These are phyloP conservation scores for Cavia porcellus DNA, from an alignment of 2,113 vertebrate species.

Conservation along the genomic window DNA sequence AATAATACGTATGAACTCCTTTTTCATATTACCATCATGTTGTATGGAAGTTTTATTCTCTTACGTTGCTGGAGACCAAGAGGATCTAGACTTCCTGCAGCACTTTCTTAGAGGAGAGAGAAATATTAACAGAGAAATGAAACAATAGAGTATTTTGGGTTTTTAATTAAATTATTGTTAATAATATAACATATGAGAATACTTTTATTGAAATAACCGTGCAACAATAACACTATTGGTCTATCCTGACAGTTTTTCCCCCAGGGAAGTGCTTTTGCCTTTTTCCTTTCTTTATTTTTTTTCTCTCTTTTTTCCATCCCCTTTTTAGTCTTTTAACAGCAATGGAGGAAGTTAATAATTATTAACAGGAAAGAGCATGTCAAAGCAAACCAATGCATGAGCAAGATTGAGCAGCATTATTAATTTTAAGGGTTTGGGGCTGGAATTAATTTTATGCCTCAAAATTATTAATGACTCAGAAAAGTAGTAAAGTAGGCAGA, in stretches of 20 bases:
- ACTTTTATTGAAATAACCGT: conserved; percentile 90
- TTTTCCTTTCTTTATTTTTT: conserved; percentile 85
- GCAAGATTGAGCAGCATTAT: conserved; percentile 87
- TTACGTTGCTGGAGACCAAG: conserved; percentile 85
- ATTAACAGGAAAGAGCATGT: conserved; percentile 90
- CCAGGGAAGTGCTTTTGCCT: conserved; percentile 85
- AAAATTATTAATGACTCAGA: conserved; percentile 82
- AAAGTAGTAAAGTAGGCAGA: conserved; percentile 86
- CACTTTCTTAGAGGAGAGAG: conserved; percentile 91
- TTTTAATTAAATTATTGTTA: conserved; percentile 94
- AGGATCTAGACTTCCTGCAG: conserved; percentile 88
- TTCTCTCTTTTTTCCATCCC: conserved; percentile 83
- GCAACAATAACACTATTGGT: conserved; percentile 90
- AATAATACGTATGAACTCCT: conserved; percentile 88
- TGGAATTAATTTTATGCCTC: conserved; percentile 83
- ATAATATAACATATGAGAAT: conserved; percentile 91
- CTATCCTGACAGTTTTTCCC: conserved; percentile 87
- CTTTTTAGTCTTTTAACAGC: conserved; percentile 87
- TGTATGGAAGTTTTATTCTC: conserved; percentile 87
- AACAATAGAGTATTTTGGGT: conserved; percentile 92
- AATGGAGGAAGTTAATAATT: conserved; percentile 90
- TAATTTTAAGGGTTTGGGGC: conserved; percentile 83
- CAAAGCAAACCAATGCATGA: conserved; percentile 88
- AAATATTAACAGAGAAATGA: conserved; percentile 91
- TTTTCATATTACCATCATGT: conserved; percentile 87